Evolutionary conservation across 1,140 invertebrate genomes (phyloP), one percentile per base, ranked within the genome.

Genomic region (Orius laevigatus): DNA sequence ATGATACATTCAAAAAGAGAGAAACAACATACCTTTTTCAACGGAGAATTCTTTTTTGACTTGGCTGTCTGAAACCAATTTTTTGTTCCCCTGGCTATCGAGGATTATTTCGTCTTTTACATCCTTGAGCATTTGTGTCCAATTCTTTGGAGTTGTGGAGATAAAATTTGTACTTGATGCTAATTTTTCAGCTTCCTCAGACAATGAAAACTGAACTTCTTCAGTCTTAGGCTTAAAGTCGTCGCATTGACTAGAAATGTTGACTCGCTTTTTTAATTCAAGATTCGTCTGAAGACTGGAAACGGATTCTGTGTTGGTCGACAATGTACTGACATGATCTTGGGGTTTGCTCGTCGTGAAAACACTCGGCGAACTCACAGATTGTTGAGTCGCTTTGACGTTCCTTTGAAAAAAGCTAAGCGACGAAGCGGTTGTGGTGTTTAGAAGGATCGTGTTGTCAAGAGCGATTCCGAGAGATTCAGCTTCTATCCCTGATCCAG

Each of bases 361-460:
- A 20, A 15, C 25, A 33, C 31, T 14, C 9, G 15, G 33, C 35
- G 20, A 32, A 25, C 3, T 25, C 25, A 25, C 25, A 25, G 25
- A 4, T 8, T 25, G 25, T 8, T 25, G 25, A 4, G 25, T 25
- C 3, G 25, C 25, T 25, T 25, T 25, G 25, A 54, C 14, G 48
- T 44, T 54, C 18, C 49, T 38, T 44, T 55, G 53, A 12, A 55
- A 12, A 41, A 55, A 55, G 20, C 53, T 48, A 38, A 55, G 42
- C 4, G 54, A 55, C n/a, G 34, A 12, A 3, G 54, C 44, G 14
- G 52, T 35, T 5, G 50, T 42, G 10, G 47, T 52, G 31, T 56
- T 56, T 14, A 56, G 34, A 5, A 57, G 15, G 39, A 57, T 53
- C 11, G 56, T 51, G 45, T 53, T 57, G 35, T 57, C 56, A 9